phyloP scores from a whole-genome alignment of 2,113 vertebrate species.

The Ancistrus triradiatus region DNA sequence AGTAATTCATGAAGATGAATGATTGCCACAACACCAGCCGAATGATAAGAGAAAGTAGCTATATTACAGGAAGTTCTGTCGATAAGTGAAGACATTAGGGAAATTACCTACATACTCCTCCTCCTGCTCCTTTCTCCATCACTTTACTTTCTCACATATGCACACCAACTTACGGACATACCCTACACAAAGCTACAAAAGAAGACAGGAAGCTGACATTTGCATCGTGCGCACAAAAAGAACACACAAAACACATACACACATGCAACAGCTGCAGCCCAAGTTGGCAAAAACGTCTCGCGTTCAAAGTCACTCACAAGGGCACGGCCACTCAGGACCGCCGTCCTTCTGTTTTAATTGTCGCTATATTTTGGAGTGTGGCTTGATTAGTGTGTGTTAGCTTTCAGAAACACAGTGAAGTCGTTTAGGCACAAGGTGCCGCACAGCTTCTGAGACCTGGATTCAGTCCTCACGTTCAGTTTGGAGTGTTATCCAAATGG shows the following conservation, averaged over 20 bases:
- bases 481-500: no score
- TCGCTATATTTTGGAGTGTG: no score
- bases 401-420: no score
- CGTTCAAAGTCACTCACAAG: slow-evolving; percentile 32
- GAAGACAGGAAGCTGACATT: slow-evolving; percentile 22
- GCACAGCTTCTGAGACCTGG: no score
- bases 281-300: slow-evolving; percentile 31
- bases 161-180: neutral
- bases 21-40: slow-evolving; percentile 39
- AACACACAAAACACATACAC: neutral
- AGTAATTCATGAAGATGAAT: slow-evolving; percentile 31
- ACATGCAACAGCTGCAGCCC: slow-evolving; percentile 36
- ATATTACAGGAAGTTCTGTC: slow-evolving; percentile 38
- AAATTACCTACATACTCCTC: slow-evolving; percentile 40
- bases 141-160: slow-evolving; percentile 22
- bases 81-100: slow-evolving; percentile 45
- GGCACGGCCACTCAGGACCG: no score
- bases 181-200: slow-evolving; percentile 4
- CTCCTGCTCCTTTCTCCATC: slow-evolving; percentile 6
- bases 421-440: no score
- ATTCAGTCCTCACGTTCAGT: no score
- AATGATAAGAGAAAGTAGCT: slow-evolving; percentile 18
- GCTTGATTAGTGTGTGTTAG: no score
- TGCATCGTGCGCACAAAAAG: slow-evolving; percentile 34
- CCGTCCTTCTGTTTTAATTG: no score